Conservation (phyloP, 2,797 vertebrate species). For the Clamator glandarius region DNA sequence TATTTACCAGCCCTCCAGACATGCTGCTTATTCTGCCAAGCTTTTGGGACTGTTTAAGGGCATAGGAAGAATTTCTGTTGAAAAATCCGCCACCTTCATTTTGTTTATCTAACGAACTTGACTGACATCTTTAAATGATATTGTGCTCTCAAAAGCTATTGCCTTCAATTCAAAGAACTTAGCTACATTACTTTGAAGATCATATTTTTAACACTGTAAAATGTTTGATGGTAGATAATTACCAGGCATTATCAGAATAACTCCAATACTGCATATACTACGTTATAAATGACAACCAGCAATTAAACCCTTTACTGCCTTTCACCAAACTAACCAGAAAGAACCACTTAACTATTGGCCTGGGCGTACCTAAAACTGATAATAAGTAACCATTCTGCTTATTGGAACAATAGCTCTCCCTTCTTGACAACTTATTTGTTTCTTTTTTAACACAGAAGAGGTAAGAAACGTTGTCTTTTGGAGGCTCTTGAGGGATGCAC, state of each 20-base stretch:
- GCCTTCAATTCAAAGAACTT: background rate
- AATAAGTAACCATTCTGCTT: constrained; percentile 21
- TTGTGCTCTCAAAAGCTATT: background rate
- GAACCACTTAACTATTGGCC: background rate
- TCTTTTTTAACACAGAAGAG: background rate
- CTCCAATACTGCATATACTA: background rate
- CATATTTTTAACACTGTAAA: background rate
- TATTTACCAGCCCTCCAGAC: background rate
- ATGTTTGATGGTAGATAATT: constrained; percentile 1
- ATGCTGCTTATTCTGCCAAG: background rate
- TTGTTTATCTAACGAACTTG: background rate
- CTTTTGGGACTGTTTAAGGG: background rate
- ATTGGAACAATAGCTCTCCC: background rate
- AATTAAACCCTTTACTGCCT: constrained; percentile 33
- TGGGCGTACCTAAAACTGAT: background rate
- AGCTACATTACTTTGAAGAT: background rate
- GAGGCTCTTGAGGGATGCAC: background rate
- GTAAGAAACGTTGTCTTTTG: background rate
- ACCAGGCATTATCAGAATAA: constrained; percentile 32
- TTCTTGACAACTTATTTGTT: background rate
- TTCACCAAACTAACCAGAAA: constrained; percentile 9
- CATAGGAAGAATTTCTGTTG: background rate
- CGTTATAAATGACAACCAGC: constrained; percentile 42
- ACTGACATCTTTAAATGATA: background rate
- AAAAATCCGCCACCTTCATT: background rate